Conservation (phyloP, 1,140 invertebrate species). For the Drosophila sturtevanti region DNA sequence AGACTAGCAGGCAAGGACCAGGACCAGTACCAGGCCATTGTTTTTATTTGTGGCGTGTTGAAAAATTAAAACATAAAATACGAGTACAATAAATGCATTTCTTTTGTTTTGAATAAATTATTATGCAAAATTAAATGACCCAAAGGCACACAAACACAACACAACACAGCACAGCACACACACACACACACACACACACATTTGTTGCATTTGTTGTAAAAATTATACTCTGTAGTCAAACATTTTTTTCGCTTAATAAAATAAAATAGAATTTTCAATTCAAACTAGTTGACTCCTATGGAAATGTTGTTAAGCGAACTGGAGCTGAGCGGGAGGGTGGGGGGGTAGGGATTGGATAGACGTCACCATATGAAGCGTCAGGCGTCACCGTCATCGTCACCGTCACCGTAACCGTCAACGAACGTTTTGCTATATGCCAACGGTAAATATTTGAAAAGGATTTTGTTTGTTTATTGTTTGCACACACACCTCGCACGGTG, state of each 20-base stretch:
- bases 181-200: not conserved
- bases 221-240: slow-evolving; percentile 3
- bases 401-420: slow-evolving; percentile 44
- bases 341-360: slow-evolving; percentile 4
- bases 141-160: slow-evolving; percentile 63
- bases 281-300: slow-evolving; percentile 43
- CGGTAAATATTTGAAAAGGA: slow-evolving; percentile 83
- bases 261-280: slow-evolving; percentile 73
- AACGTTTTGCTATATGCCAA: slow-evolving; percentile 70
- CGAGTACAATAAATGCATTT: slow-evolving; percentile 58
- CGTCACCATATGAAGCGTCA: slow-evolving; percentile 27
- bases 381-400: slow-evolving; percentile 31
- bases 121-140: slow-evolving; percentile 81
- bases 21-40: slow-evolving; percentile 57
- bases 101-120: slow-evolving; percentile 75
- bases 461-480: slow-evolving; percentile 83
- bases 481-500: slow-evolving; percentile 81
- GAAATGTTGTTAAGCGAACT: not conserved
- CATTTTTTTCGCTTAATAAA: slow-evolving; percentile 43
- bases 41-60: slow-evolving; percentile 48
- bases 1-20: slow-evolving; percentile 58
- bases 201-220: slow-evolving; percentile 9
- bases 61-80: slow-evolving; percentile 77
- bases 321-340: not conserved
- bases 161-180: too few relatives aligned